Percentiles rank a stretch among this genome's conserved stretches.
These are phyloP conservation scores for Coluber constrictor DNA, from an alignment of 2,797 vertebrate genomes.

Conservation along the genomic window DNA sequence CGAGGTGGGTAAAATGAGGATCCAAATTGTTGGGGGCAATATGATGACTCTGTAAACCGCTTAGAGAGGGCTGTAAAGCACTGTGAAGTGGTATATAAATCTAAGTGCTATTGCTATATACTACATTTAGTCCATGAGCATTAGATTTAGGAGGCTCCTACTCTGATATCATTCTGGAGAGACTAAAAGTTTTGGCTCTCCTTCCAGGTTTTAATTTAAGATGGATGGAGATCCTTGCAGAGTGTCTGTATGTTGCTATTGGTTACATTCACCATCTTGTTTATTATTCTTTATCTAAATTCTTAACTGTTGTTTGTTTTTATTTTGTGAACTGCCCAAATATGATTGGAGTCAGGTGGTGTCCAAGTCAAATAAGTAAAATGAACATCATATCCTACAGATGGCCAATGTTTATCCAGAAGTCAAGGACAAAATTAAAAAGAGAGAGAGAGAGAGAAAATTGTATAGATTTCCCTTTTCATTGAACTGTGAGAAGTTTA, in stretches of 20 bases:
- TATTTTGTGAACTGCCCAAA: neutral
- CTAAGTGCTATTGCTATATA: too few species aligned
- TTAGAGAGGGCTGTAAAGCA: too few species aligned
- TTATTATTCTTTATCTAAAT: neutral
- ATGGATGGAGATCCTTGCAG: neutral
- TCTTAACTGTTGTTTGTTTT: neutral
- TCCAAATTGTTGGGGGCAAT: too few species aligned
- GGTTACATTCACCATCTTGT: neutral
- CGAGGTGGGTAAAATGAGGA: too few species aligned
- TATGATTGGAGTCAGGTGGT: neutral
- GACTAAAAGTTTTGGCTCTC: neutral
- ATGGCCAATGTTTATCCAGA: conserved; percentile 51
- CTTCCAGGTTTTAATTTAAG: neutral
- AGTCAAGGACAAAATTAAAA: conserved; percentile 49
- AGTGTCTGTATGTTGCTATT: neutral
- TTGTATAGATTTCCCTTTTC: conserved; percentile 29
- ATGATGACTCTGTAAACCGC: too few species aligned
- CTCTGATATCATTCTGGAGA: neutral
- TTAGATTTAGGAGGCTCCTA: neutral
- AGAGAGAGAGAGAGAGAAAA: neutral
- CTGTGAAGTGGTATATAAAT: too few species aligned
- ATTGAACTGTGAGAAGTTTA: conserved; percentile 22
- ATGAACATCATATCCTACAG: conserved; percentile 35
- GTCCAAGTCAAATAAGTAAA: neutral
- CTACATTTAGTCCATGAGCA: neutral